Conservation (phyloP, 2,113 vertebrate genomes). For the Syrmaticus mikado region DNA sequence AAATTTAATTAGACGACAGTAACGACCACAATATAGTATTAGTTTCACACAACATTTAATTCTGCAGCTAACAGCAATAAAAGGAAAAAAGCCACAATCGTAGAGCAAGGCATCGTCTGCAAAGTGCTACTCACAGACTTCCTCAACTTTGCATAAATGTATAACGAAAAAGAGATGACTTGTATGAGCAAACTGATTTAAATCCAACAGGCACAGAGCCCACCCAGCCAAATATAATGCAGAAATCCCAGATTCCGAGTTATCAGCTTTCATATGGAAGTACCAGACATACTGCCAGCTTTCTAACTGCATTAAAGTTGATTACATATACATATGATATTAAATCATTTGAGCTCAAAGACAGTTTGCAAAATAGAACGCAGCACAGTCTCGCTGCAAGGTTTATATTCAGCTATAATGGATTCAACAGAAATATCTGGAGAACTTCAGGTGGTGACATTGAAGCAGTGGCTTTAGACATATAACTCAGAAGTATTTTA, state of each 20-base stretch:
- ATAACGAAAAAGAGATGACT: background rate
- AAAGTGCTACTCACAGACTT: background rate
- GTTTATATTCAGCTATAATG: background rate
- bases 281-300: background rate
- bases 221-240: background rate
- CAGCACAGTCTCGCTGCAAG: background rate
- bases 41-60: background rate
- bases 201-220: background rate
- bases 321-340: background rate
- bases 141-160: background rate
- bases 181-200: background rate
- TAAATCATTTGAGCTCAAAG: background rate
- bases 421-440: background rate
- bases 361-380: background rate
- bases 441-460: background rate
- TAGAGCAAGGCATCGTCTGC: background rate
- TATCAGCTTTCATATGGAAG: background rate
- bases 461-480: background rate
- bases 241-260: constrained; percentile 14
- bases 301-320: background rate
- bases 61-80: background rate
- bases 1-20: constrained; percentile 24
- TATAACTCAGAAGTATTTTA: constrained; percentile 1
- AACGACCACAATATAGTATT: background rate
- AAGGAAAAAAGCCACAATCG: background rate